Conservation (phyloP, 1,140 invertebrate species). For the Drosophila subpulchrella region DNA sequence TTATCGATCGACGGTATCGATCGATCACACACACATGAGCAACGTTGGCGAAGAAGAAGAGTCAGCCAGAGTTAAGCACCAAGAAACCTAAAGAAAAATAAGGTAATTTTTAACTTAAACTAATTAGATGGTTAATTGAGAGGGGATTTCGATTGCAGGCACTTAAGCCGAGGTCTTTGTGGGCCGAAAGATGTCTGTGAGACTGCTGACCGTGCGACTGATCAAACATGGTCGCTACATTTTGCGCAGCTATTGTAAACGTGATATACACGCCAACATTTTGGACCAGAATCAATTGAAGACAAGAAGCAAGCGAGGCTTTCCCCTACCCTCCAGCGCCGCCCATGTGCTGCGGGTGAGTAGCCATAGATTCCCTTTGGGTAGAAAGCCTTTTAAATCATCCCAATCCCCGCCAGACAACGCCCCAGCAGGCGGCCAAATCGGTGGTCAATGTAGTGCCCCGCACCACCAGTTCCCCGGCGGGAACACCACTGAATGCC, state of each 20-base stretch:
- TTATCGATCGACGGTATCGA: constrained; percentile 41
- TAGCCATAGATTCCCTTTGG: not conserved
- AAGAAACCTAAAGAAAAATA: constrained; percentile 12
- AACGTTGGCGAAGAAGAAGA: constrained; percentile 32
- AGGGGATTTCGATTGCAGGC: not conserved
- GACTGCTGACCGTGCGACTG: constrained; percentile 85
- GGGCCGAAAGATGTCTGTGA: constrained; percentile 86
- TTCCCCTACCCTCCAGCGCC: constrained; percentile 60
- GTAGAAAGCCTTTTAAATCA: too few species aligned
- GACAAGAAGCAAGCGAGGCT: constrained; percentile 68
- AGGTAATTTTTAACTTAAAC: constrained; percentile 26
- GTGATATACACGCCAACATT: constrained; percentile 86
- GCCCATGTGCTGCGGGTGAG: constrained; percentile 70
- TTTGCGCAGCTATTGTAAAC: constrained; percentile 85
- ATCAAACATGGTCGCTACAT: constrained; percentile 87
- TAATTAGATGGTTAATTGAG: not conserved
- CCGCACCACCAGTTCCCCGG: constrained; percentile 7
- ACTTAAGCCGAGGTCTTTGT: constrained; percentile 18
- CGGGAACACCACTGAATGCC: constrained; percentile 1
- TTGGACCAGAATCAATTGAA: constrained; percentile 85
- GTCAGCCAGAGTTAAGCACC: constrained; percentile 9
- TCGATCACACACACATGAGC: constrained; percentile 40
- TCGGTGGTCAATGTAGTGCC: constrained; percentile 38
- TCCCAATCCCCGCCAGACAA: not conserved
- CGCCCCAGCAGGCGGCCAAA: constrained; percentile 43